Conservation (phyloP, 2,797 vertebrate genomes). For the Furcifer pardalis region DNA sequence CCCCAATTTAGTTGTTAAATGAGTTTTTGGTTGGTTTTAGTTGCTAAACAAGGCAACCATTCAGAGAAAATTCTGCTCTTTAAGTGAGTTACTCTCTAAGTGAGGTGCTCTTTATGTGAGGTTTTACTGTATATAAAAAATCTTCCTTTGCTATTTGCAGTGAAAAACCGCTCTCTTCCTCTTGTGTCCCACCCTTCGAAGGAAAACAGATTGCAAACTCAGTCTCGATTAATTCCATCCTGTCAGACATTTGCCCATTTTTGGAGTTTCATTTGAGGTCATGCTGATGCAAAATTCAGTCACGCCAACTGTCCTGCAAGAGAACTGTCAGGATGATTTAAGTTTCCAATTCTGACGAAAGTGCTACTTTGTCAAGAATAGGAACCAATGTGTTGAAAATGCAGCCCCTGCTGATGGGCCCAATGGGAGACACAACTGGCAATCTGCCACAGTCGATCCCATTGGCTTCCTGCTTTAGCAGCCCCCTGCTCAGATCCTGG, state of each 20-base stretch:
- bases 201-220: constrained; percentile 73
- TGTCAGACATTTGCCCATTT: constrained; percentile 65
- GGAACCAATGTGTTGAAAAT: constrained; percentile 50
- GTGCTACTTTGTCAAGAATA: constrained; percentile 49
- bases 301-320: constrained; percentile 70
- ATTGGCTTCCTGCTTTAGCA: not conserved
- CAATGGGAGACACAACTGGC: constrained; percentile 16
- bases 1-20: too few relatives aligned
- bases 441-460: not conserved
- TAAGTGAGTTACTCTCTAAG: too few relatives aligned
- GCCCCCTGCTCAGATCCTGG: not conserved
- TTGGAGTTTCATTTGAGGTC: constrained; percentile 65
- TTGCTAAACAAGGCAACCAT: too few relatives aligned
- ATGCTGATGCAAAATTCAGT: constrained; percentile 72
- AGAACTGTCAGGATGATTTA: constrained; percentile 70
- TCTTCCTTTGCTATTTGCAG: constrained; percentile 27
- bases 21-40: too few relatives aligned
- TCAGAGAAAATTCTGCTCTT: too few relatives aligned
- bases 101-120: too few relatives aligned
- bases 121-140: too few relatives aligned
- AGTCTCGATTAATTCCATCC: constrained; percentile 68
- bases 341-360: constrained; percentile 45
- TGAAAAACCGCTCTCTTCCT: constrained; percentile 2
- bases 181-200: not conserved
- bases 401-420: constrained; percentile 33